Evolutionary conservation across 2,888 invertebrate genomes (phyloP).

Genomic region (Eupithecia vulgata): DNA sequence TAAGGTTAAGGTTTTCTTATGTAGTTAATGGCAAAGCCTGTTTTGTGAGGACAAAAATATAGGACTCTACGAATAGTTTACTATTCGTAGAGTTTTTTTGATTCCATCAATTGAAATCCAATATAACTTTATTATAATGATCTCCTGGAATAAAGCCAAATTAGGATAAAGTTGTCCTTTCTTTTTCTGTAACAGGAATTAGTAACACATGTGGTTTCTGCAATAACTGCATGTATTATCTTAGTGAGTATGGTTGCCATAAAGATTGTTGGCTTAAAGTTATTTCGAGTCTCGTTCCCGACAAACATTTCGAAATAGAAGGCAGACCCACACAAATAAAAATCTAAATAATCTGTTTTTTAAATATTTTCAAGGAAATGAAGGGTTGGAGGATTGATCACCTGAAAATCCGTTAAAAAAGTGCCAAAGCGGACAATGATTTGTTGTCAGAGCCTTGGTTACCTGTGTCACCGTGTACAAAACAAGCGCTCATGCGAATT

Average conservation of each 20-base stretch:
- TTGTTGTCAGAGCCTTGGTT: slow-evolving; percentile 48
- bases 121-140: not conserved
- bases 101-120: not conserved
- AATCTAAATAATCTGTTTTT: not conserved
- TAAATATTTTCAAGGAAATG: not conserved
- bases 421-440: slow-evolving; percentile 42
- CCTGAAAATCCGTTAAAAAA: slow-evolving; percentile 6
- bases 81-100: not conserved
- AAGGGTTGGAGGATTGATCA: not conserved
- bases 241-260: slow-evolving; percentile 7
- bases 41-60: too few species aligned
- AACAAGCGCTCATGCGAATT: slow-evolving; percentile 74
- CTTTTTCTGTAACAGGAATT: slow-evolving; percentile 2
- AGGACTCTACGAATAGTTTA: too few species aligned
- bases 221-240: not conserved
- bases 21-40: too few species aligned
- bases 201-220: slow-evolving; percentile 5
- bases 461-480: slow-evolving; percentile 59
- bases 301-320: not conserved
- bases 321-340: not conserved
- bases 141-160: not conserved
- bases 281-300: not conserved
- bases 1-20: too few species aligned
- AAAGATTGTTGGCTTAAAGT: not conserved
- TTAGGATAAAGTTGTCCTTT: not conserved